phyloP scores from a whole-genome alignment of 2,113 vertebrate genomes.

The Macquaria australasica region DNA sequence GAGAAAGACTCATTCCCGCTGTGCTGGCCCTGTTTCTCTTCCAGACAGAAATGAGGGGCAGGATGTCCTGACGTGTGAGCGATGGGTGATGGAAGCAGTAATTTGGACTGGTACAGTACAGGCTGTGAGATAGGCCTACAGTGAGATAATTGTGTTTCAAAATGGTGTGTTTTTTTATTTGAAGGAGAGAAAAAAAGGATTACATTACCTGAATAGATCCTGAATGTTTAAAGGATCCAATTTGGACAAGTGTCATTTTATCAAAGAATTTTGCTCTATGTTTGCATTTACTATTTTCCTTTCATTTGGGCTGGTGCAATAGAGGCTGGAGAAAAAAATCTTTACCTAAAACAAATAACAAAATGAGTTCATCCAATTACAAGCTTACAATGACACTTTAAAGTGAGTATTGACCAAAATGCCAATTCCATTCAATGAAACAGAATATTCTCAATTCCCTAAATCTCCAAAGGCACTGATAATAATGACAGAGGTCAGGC shows the following conservation, averaged over 20 bases:
- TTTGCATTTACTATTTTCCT: neutral
- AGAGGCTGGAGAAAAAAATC: neutral
- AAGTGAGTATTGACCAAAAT: slow-evolving; percentile 46
- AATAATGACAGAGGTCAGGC: slow-evolving; percentile 31
- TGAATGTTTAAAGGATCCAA: neutral
- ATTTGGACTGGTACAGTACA: slow-evolving; percentile 65
- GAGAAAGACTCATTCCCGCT: slow-evolving; percentile 65
- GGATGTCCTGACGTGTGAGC: slow-evolving; percentile 69
- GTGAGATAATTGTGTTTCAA: slow-evolving; percentile 23
- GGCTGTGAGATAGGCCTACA: slow-evolving; percentile 22
- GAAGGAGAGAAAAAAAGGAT: neutral
- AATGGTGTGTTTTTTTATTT: slow-evolving; percentile 5
- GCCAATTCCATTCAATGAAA: slow-evolving; percentile 37
- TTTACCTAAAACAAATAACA: neutral
- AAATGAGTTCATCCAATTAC: neutral
- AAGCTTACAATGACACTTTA: neutral
- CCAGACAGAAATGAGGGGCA: slow-evolving; percentile 64
- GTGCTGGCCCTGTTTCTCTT: slow-evolving; percentile 65
- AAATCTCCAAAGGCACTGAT: slow-evolving; percentile 35
- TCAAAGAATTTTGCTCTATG: neutral
- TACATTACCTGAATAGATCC: neutral
- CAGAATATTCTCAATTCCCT: slow-evolving; percentile 15
- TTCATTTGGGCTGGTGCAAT: neutral
- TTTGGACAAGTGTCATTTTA: neutral
- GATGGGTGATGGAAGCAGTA: slow-evolving; percentile 69